These are phyloP conservation scores for Anthoptus insignis DNA, from an alignment of 2,888 invertebrate species.

Conservation along the genomic window DNA sequence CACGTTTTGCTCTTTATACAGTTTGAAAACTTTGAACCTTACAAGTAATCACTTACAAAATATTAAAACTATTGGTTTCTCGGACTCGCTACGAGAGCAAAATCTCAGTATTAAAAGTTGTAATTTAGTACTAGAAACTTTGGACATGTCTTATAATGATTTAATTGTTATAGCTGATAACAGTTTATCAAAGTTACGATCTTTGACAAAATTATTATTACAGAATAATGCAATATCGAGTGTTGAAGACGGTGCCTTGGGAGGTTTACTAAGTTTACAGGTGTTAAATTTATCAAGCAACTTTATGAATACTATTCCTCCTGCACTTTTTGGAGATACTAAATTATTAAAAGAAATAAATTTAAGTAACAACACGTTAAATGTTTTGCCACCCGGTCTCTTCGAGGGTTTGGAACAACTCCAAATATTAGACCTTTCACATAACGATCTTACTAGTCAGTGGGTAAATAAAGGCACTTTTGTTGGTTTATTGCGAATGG, in stretches of 20 bases:
- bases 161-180: slow-evolving; percentile 90
- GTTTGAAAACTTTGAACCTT: slow-evolving; percentile 90
- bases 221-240: slow-evolving; percentile 93
- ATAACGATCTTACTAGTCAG: slow-evolving; percentile 90
- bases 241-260: slow-evolving; percentile 91
- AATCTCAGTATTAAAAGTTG: slow-evolving; percentile 88
- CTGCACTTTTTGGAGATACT: slow-evolving; percentile 90
- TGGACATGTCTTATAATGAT: slow-evolving; percentile 92
- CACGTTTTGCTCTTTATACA: slow-evolving; percentile 90
- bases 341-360: slow-evolving; percentile 90
- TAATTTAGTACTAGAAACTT: slow-evolving; percentile 89
- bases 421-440: slow-evolving; percentile 90
- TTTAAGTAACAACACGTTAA: slow-evolving; percentile 92
- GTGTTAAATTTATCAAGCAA: slow-evolving; percentile 94
- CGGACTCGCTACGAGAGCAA: slow-evolving; percentile 88
- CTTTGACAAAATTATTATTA: slow-evolving; percentile 89
- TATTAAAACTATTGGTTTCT: slow-evolving; percentile 90
- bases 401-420: slow-evolving; percentile 91
- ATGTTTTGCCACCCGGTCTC: slow-evolving; percentile 91
- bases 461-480: slow-evolving; percentile 93
- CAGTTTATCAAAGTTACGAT: slow-evolving; percentile 90
- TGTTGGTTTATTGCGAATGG: slow-evolving; percentile 90
- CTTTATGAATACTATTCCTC: slow-evolving; percentile 91
- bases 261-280: slow-evolving; percentile 89
- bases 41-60: slow-evolving; percentile 93